A percentile compares a stretch with the other conserved stretches of the same genome.
phyloP scores from a whole-genome alignment of 2,888 invertebrate species.

The Marronus borbonicus region DNA sequence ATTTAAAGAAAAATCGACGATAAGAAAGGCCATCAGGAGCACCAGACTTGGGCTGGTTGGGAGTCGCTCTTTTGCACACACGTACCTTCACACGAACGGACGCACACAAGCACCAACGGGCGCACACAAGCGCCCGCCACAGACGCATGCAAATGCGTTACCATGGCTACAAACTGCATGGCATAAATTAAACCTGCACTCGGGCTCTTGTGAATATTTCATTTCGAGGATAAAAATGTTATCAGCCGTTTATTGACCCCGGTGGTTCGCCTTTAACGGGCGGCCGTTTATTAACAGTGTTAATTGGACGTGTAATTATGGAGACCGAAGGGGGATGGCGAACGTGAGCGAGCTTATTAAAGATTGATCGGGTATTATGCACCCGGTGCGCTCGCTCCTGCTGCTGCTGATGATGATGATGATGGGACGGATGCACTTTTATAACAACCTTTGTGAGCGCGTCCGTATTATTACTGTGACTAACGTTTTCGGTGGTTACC shows the following conservation, averaged over 20 bases:
- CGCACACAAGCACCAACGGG: conserved; percentile 51
- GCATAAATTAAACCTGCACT: conserved; percentile 66
- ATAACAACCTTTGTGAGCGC: not conserved
- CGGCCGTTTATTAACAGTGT: conserved; percentile 50
- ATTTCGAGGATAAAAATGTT: conserved; percentile 65
- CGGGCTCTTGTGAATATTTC: conserved; percentile 65
- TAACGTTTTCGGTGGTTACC: conserved; percentile 23
- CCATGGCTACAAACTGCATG: conserved; percentile 67
- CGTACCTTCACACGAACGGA: conserved; percentile 46
- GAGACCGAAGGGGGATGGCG: conserved; percentile 42
- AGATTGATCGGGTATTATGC: conserved; percentile 48
- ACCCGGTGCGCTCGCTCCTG: not conserved
- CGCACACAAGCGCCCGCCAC: conserved; percentile 57
- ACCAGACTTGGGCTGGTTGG: conserved; percentile 55
- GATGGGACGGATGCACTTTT: conserved; percentile 20
- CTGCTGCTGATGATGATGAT: not conserved
- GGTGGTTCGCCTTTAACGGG: conserved; percentile 44
- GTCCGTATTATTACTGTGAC: conserved; percentile 21
- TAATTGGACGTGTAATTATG: conserved; percentile 51
- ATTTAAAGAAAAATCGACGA: conserved; percentile 34
- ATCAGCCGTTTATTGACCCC: conserved; percentile 62
- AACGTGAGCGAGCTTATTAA: conserved; percentile 38
- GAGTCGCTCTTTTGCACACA: conserved; percentile 45
- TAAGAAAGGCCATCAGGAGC: conserved; percentile 61
- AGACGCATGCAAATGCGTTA: conserved; percentile 67